Conservation (phyloP, 2,113 vertebrate species). For the Budorcas taxicolor region DNA sequence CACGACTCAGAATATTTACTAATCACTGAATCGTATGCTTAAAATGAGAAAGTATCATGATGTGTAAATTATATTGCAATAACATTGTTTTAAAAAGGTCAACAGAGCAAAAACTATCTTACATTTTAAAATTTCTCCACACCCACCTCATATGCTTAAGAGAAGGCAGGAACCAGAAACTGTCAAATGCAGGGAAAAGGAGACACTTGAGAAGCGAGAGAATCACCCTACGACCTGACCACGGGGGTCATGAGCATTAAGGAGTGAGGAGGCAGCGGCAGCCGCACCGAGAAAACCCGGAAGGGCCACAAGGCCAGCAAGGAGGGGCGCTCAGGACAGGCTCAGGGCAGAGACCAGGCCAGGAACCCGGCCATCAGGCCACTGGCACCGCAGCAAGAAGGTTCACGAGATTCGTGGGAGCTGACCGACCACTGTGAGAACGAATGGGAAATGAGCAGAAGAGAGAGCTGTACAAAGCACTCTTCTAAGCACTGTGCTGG, state of each 20-base stretch:
- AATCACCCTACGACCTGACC: background rate
- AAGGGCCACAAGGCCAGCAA: background rate
- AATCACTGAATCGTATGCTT: background rate
- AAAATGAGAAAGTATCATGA: background rate
- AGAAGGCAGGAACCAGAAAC: background rate
- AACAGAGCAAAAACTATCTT: background rate
- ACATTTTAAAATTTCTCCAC: background rate
- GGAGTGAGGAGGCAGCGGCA: background rate
- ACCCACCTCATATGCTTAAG: background rate
- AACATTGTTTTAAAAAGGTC: background rate
- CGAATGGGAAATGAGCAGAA: background rate
- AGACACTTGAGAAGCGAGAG: background rate
- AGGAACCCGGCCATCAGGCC: background rate
- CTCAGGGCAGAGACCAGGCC: background rate
- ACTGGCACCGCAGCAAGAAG: background rate
- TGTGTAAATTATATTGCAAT: background rate
- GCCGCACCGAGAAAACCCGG: background rate
- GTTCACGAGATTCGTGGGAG: background rate
- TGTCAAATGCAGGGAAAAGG: background rate
- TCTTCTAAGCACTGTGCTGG: background rate
- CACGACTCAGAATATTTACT: background rate
- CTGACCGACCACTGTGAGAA: background rate
- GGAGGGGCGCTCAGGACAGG: background rate
- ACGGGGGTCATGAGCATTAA: background rate
- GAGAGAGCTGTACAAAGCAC: background rate